Evolutionary conservation across 1,140 invertebrate species (phyloP), one percentile per base, ranked within the genome.

Genomic region (Drosophila ficusphila): DNA sequence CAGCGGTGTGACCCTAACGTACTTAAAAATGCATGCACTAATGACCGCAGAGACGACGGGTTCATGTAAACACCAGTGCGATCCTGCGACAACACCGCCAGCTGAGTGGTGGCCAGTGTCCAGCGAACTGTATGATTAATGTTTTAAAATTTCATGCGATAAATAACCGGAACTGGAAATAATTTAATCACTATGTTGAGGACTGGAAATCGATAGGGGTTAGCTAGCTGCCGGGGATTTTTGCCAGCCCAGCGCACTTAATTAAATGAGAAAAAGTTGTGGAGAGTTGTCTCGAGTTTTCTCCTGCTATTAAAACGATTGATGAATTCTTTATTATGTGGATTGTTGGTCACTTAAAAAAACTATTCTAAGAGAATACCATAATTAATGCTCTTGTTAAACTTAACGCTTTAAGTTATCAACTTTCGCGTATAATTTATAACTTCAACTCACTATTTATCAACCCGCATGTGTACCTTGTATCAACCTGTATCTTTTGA

Each of bases 21-120:
- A 44, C 62, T 67, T 67, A 41, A 67, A 67, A 67, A 65, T 67
- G 60, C 60, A 67, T 67, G 44, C 62, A 51, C 60, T 67, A 67
- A 67, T 67, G 62, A 67, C 60, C 62, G 34, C 62, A 67, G 42
- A 23, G 46, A 65, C 60, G 62, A 67, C 60, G 25, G 62, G 58
- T 49, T 38, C 41, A 48, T 49, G 57, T 64, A 65, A 62, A 65
- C 57, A 65, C 18, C 19, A 25, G 14, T 39, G 18, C 29, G 25
- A 14, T 51, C 60, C 42, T 39, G 58, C 25, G 38, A 41, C 58
- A 53, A 16, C 33, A 36, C 16, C 23, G 16, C 23, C 12, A 21
- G 8, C n/a, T 7, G 7, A 8, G 16, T 21, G 23, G 11, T 42
- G 23, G 33, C 33, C 41, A 12, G 7, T 49, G 19, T 31, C n/a